A percentile compares a stretch with the other conserved stretches of the same genome.
Conservation (phyloP, 2,113 vertebrate species). For the Halcyon senegalensis region DNA sequence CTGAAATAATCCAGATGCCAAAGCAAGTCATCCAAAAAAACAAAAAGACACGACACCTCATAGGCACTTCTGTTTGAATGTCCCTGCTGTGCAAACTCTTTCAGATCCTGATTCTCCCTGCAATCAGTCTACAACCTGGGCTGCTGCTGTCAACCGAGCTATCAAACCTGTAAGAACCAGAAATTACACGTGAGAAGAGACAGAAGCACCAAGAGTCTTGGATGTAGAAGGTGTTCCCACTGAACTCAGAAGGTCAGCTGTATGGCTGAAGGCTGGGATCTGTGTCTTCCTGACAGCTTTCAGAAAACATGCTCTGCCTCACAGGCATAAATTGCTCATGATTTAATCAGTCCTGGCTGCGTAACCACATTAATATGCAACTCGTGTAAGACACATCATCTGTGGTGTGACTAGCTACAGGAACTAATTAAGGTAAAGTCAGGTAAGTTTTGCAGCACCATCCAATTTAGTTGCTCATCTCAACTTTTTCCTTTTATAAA, state of each 20-base stretch:
- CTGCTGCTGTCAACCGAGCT: background rate
- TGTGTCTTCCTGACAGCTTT: background rate
- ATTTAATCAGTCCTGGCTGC: background rate
- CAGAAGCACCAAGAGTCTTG: background rate
- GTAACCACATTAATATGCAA: slow-evolving; percentile 6
- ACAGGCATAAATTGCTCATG: background rate
- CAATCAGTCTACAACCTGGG: background rate
- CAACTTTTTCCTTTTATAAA: slow-evolving; percentile 23
- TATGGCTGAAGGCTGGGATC: background rate
- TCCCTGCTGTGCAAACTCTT: background rate
- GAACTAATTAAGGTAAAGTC: slow-evolving; percentile 29
- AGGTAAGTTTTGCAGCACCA: background rate
- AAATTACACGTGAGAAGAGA: background rate
- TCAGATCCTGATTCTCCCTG: background rate
- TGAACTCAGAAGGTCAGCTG: background rate
- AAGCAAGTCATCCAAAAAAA: background rate
- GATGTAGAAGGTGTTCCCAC: background rate
- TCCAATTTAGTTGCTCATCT: slow-evolving; percentile 38
- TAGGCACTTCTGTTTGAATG: background rate
- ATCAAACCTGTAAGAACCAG: background rate
- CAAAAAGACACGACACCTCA: background rate
- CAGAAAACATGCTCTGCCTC: slow-evolving; percentile 17
- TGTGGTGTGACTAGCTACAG: background rate
- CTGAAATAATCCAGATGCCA: background rate
- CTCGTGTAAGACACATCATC: background rate